phyloP scores from a whole-genome alignment of 1,140 invertebrate genomes.

The Globodera ellingtonae region DNA sequence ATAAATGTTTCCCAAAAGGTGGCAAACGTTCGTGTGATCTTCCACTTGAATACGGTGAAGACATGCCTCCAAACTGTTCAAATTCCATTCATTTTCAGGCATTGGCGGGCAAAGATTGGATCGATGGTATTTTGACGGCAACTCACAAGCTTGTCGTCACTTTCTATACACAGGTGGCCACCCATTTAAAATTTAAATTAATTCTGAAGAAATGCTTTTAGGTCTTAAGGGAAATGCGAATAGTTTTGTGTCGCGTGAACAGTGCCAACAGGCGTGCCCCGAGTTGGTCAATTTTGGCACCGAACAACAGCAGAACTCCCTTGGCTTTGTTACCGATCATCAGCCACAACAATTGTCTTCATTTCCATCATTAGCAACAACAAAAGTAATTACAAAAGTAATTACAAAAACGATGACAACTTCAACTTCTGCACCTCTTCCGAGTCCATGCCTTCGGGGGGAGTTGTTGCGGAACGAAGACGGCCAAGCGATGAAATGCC shows the following conservation, averaged over 20 bases:
- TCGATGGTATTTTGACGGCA: constrained; percentile 57
- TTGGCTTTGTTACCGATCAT: not conserved
- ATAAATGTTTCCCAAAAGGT: constrained; percentile 15
- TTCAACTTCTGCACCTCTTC: not conserved
- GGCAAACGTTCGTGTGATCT: constrained; percentile 57
- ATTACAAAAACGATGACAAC: not conserved
- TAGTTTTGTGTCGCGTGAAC: constrained; percentile 77
- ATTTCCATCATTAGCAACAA: not conserved
- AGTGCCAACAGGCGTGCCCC: constrained; percentile 42
- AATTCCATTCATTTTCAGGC: constrained; percentile 26
- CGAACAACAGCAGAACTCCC: constrained; percentile 14
- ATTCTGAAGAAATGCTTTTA: not conserved
- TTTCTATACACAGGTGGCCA: constrained; percentile 55
- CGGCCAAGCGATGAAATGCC: constrained; percentile 19
- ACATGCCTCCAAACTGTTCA: constrained; percentile 40
- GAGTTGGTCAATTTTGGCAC: not conserved
- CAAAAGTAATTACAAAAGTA: constrained; percentile 10
- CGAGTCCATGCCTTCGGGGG: constrained; percentile 59
- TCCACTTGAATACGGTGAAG: constrained; percentile 51
- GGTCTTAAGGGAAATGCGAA: constrained; percentile 72
- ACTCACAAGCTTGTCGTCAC: constrained; percentile 50
- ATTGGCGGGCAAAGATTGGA: constrained; percentile 52
- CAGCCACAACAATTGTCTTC: not conserved
- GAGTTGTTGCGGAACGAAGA: constrained; percentile 51
- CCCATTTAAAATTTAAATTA: constrained; percentile 21